Conservation (phyloP, 2,113 vertebrate genomes). For the Castor canadensis region DNA sequence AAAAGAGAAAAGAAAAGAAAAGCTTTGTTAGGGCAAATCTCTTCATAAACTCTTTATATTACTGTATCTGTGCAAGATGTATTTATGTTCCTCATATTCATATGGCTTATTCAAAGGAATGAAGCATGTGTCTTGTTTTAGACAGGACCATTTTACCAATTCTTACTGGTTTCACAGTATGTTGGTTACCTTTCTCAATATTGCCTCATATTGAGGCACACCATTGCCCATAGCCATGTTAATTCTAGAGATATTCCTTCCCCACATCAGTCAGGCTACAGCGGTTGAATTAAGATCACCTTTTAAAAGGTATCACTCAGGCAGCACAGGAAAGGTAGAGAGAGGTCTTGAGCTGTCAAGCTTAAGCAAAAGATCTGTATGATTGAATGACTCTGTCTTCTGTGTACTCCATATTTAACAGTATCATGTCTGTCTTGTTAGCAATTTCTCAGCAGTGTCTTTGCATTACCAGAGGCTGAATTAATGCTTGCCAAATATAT, state of each 20-base stretch:
- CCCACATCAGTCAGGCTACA: neutral
- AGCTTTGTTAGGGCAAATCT: neutral
- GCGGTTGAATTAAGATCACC: neutral
- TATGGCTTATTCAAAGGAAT: neutral
- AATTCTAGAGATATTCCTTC: neutral
- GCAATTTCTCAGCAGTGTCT: neutral
- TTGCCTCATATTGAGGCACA: neutral
- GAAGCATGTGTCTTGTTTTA: neutral
- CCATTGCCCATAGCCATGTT: neutral
- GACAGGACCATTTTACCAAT: neutral
- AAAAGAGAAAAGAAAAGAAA: neutral
- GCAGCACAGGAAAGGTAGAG: neutral
- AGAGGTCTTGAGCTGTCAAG: neutral
- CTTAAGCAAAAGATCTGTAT: neutral
- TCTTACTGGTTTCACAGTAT: neutral
- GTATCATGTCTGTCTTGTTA: neutral
- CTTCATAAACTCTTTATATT: neutral
- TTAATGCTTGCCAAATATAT: constrained; percentile 5
- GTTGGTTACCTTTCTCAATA: neutral
- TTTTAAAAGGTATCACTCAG: neutral
- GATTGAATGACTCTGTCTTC: neutral
- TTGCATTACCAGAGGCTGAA: neutral
- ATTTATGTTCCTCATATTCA: neutral
- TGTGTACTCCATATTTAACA: neutral
- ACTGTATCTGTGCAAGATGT: neutral